Base-by-base conservation (phyloP, 2,888 invertebrate species). In the Sminthurinus aureus region DNA sequence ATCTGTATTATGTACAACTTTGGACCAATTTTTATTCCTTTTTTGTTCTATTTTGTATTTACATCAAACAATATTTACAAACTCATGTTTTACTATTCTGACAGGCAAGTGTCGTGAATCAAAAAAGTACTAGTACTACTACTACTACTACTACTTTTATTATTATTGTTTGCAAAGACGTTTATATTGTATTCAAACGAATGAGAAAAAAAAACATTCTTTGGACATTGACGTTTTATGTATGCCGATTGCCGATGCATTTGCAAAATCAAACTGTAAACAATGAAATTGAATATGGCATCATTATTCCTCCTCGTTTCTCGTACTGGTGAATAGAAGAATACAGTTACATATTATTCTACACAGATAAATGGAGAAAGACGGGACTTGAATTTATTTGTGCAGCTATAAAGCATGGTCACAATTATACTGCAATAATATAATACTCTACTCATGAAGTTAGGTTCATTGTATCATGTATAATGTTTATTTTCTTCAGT, bases 211-310 rank as follows among this genome's bases (percentile, higher is more conserved):
- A 38, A 38, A 38, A 38, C 38, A 38, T 38, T 38, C 38, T 38
- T 24, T 73, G 73, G 73, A 24, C 73, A 24, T 20, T 26, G 24
- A 69, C 69, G 6, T 38, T 69, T 26, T 38, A n/a, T n/a, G 69
- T 69, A 69, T n/a, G 20, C n/a, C 1, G n/a, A n/a, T n/a, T 69
- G 20, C 24, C 12, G 18, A 22, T 69, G 69, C n/a, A 38, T 26
- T 15, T 75, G 51, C 51, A n/a, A 79, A 79, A 79, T 79, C 69
- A 79, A 79, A 79, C 69, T 79, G 79, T 69, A 69, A 79, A 79
- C 79, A 79, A 79, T 50, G 66, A 77, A 58, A 78, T 52, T 52
- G 12, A 76, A 76, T 58, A 67, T 38, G 38, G n/a, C 79, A 79
- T 22, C 66, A 50, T 79, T 50, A 79, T 79, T 67, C 8, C 13